Evolutionary conservation across 2,113 vertebrate genomes (phyloP).

Genomic region (Myiagra hebetior): DNA sequence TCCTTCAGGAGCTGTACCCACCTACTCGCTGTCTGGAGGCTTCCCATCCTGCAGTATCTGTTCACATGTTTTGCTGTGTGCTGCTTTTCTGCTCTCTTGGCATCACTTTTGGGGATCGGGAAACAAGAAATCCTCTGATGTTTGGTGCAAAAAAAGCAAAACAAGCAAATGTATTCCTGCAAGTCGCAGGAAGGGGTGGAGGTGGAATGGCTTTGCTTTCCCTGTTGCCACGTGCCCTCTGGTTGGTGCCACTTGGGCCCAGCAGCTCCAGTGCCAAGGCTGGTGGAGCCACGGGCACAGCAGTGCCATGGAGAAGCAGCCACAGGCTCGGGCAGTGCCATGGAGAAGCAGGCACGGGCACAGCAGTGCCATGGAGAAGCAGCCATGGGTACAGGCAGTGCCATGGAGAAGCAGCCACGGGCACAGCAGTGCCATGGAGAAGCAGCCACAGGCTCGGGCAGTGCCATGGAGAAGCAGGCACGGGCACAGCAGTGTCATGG

Average conservation of each 20-base stretch:
- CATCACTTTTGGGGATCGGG: background rate
- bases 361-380: too few relatives aligned
- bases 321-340: background rate
- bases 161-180: background rate
- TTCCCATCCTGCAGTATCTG: background rate
- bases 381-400: too few relatives aligned
- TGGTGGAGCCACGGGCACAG: background rate
- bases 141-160: background rate
- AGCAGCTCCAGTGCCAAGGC: background rate
- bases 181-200: background rate
- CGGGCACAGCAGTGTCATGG: too few relatives aligned
- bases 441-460: too few relatives aligned
- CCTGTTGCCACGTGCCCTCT: fast-evolving
- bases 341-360: too few relatives aligned
- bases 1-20: background rate
- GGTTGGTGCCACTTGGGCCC: fast-evolving
- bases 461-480: too few relatives aligned
- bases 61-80: background rate
- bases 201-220: fast-evolving
- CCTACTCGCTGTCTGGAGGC: background rate
- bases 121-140: background rate
- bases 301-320: background rate
- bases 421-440: too few relatives aligned
- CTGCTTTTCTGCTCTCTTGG: background rate
- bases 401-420: too few relatives aligned